phyloP scores from a whole-genome alignment of 2,888 invertebrate species.

The Drosophila atroscutellata region DNA sequence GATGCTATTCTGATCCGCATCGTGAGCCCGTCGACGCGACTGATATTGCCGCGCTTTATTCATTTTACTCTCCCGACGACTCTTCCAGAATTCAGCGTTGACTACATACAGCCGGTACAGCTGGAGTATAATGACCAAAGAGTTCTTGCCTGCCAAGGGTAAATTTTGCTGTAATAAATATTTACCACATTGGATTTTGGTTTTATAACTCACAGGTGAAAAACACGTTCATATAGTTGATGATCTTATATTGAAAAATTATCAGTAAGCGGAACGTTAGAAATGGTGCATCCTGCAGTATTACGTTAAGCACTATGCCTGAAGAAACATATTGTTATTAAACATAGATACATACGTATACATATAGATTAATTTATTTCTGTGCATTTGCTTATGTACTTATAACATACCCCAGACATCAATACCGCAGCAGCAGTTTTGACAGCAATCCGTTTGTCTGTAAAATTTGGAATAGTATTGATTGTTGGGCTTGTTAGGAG shows the following conservation, averaged over 20 bases:
- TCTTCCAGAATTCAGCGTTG: constrained; percentile 88
- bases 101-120: constrained; percentile 93
- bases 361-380: neutral
- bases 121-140: constrained; percentile 94
- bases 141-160: constrained; percentile 87
- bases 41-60: constrained; percentile 75
- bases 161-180: neutral
- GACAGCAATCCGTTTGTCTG: constrained; percentile 85
- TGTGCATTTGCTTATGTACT: neutral
- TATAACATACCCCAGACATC: constrained; percentile 89
- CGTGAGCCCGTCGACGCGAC: constrained; percentile 79
- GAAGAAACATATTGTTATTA: neutral
- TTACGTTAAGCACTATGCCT: constrained; percentile 93
- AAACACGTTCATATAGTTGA: constrained; percentile 98
- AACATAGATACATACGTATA: neutral
- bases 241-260: constrained; percentile 94
- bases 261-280: constrained; percentile 93
- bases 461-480: neutral
- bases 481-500: too few relatives aligned
- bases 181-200: neutral
- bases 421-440: constrained; percentile 92
- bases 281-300: constrained; percentile 94
- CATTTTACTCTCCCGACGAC: constrained; percentile 81
- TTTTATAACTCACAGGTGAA: constrained; percentile 92
- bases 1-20: constrained; percentile 85